A percentile compares a stretch with the other conserved stretches of the same genome.
phyloP scores from a whole-genome alignment of 2,113 vertebrate genomes.

The Cranoglanis bouderius region DNA sequence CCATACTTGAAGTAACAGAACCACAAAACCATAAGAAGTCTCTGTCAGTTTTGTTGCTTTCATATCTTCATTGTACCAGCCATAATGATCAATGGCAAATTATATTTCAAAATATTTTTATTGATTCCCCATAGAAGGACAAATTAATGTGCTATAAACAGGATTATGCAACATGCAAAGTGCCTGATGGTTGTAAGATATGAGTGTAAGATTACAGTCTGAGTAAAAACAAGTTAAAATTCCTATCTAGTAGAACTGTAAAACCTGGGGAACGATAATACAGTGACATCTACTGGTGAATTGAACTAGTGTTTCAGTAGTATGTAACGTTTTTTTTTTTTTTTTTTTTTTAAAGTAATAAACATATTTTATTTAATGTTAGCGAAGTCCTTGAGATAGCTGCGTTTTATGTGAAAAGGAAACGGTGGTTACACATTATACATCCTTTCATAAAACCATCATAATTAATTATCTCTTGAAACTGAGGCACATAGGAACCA shows the following conservation, averaged over 20 bases:
- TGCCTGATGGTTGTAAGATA: not conserved
- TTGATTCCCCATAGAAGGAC: not conserved
- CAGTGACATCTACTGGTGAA: conserved; percentile 62
- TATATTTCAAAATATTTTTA: not conserved
- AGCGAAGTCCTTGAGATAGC: not conserved
- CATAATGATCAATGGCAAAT: not conserved
- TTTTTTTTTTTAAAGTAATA: not conserved
- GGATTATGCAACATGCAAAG: not conserved
- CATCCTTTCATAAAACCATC: not conserved
- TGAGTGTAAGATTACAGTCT: not conserved
- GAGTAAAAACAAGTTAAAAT: not conserved
- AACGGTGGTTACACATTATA: not conserved
- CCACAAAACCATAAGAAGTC: not conserved
- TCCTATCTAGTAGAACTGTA: not conserved
- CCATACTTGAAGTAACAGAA: not conserved
- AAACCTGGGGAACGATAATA: not conserved
- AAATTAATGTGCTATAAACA: not conserved
- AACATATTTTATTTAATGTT: not conserved
- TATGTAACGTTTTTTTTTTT: not conserved
- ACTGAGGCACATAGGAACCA: not conserved
- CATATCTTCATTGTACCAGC: not conserved
- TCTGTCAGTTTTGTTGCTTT: not conserved
- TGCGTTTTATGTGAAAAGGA: not conserved
- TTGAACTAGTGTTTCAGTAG: not conserved
- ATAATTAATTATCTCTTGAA: not conserved